Percentiles rank a stretch among this genome's conserved stretches.
Evolutionary conservation across 1,140 invertebrate genomes (phyloP).

Genomic region (Brachionus asplanchnoidis): DNA sequence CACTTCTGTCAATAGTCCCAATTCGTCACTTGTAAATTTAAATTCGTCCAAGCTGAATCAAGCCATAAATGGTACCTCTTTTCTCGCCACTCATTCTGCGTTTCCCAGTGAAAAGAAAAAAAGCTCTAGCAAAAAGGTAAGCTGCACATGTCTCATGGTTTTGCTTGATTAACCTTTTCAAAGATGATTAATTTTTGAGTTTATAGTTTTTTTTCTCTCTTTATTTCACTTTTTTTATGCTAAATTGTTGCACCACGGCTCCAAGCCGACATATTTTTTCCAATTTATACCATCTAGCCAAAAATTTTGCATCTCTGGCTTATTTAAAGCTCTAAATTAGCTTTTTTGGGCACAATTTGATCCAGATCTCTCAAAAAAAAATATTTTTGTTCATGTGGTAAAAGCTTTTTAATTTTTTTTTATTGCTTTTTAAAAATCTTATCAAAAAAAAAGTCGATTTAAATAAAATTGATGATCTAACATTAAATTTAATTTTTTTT

Average conservation of each 20-base stretch:
- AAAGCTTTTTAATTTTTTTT: no score
- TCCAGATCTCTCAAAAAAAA: no score
- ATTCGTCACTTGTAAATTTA: neutral
- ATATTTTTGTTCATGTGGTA: no score
- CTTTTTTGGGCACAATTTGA: no score
- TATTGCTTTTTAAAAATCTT: no score
- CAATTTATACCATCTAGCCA: neutral
- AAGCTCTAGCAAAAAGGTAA: neutral
- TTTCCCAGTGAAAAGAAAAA: constrained; percentile 36
- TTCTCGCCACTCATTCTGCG: constrained; percentile 4
- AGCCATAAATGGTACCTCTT: neutral
- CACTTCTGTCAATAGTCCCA: neutral
- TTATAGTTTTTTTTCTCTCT: neutral
- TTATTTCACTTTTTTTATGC: neutral
- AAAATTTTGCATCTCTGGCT: neutral
- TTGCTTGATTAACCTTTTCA: neutral
- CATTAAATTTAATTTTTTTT: no score
- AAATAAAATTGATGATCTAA: no score
- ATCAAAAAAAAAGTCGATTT: no score
- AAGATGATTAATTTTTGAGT: neutral
- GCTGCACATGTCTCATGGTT: neutral
- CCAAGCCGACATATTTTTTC: neutral
- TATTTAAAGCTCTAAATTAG: neutral
- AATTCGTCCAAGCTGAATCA: neutral
- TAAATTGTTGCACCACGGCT: neutral